These are phyloP conservation scores for Tetraneura akinire DNA, from an alignment of 1,140 invertebrate genomes.

Conservation along the genomic window DNA sequence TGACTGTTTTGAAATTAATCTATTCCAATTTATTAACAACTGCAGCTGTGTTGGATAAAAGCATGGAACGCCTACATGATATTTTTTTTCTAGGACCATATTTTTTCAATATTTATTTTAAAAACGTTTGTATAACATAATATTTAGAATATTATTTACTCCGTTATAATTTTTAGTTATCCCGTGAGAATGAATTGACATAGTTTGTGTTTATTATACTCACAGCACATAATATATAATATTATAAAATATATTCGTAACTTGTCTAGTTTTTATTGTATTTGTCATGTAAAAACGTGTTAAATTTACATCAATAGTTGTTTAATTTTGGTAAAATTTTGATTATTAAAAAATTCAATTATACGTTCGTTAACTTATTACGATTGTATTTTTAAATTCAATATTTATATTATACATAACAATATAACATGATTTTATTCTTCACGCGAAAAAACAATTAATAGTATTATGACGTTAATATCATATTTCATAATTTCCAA, in stretches of 20 bases:
- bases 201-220: not conserved
- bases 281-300: not conserved
- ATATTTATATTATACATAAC: too few species aligned
- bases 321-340: not conserved
- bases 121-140: not conserved
- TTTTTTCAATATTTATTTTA: slow-evolving; percentile 44
- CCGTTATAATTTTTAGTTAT: not conserved
- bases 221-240: not conserved
- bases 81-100: slow-evolving; percentile 14
- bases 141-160: not conserved
- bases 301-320: not conserved
- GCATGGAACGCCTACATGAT: not conserved
- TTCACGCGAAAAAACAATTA: too few species aligned
- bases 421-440: too few species aligned
- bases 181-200: not conserved
- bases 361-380: too few species aligned
- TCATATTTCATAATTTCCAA: too few species aligned
- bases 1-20: slow-evolving; percentile 49
- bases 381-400: too few species aligned
- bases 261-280: too few species aligned
- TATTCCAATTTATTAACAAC: slow-evolving; percentile 32
- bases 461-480: too few species aligned
- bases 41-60: slow-evolving; percentile 27
- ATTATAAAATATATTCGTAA: not conserved
- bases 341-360: too few species aligned